Evolutionary conservation across 1,140 invertebrate genomes (phyloP).

Genomic region (Trachelipus rathkii): DNA sequence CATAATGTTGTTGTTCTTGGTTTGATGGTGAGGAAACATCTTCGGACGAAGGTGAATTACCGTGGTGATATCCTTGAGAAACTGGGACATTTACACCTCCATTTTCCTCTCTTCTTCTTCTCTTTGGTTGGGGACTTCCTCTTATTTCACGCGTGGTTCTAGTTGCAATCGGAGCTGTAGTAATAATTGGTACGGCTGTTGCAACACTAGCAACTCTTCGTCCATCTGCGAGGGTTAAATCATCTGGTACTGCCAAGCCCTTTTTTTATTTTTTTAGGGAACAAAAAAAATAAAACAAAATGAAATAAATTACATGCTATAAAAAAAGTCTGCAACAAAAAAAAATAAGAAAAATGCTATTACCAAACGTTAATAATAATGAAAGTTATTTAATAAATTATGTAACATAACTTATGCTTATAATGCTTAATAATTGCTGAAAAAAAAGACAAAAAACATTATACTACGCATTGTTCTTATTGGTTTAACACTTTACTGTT

Average conservation of each 20-base stretch:
- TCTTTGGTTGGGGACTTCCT: neutral
- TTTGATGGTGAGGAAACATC: neutral
- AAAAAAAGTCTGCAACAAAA: too few relatives aligned
- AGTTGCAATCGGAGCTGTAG: neutral
- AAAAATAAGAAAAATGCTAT: too few relatives aligned
- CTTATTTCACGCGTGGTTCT: neutral
- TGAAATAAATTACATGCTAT: neutral
- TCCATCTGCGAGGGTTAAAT: neutral
- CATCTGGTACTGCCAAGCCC: neutral
- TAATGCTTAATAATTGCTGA: too few relatives aligned
- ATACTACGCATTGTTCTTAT: too few relatives aligned
- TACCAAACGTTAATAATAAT: too few relatives aligned
- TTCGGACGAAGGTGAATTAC: neutral
- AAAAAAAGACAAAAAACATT: too few relatives aligned
- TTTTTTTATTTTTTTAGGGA: neutral
- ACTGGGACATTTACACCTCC: neutral
- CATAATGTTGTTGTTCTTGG: neutral
- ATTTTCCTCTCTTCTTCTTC: neutral
- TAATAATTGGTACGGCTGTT: neutral
- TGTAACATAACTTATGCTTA: too few relatives aligned
- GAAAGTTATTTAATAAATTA: too few relatives aligned
- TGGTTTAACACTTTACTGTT: too few relatives aligned
- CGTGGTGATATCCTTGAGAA: neutral
- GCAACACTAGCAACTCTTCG: neutral
- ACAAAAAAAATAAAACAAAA: neutral